These are phyloP conservation scores for Aphelenchoides avenae DNA, from an alignment of 1,140 invertebrate genomes.

Conservation along the genomic window DNA sequence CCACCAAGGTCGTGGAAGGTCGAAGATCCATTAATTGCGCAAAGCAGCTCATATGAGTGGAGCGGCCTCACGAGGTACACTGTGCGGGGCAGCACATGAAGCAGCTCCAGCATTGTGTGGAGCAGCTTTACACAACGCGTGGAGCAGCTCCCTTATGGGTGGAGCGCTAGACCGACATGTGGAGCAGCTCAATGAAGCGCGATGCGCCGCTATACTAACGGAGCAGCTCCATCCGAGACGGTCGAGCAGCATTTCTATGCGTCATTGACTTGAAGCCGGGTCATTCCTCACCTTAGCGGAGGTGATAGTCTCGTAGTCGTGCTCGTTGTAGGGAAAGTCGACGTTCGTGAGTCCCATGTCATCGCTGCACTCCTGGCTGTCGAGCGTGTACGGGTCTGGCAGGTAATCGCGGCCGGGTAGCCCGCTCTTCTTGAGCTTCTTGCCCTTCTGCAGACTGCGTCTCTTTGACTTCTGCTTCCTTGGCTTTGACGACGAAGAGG, in stretches of 20 bases:
- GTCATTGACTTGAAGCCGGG: not conserved
- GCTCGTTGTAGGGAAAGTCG: slow-evolving; percentile 37
- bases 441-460: no score
- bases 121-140: no score
- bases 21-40: no score
- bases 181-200: no score
- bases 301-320: slow-evolving; percentile 38
- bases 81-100: slow-evolving; percentile 2
- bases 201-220: no score
- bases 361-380: slow-evolving; percentile 28
- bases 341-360: slow-evolving; percentile 23
- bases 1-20: no score
- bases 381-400: slow-evolving; percentile 20
- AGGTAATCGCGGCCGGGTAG: slow-evolving; percentile 10
- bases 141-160: no score
- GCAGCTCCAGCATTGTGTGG: not conserved
- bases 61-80: not conserved
- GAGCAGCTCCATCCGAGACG: no score
- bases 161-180: no score
- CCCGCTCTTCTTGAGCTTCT: slow-evolving; percentile 9
- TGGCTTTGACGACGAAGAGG: slow-evolving; percentile 13
- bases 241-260: not conserved
- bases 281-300: slow-evolving; percentile 23
- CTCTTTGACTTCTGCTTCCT: slow-evolving; percentile 17
- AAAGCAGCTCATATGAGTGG: no score